Evolutionary conservation across 1,140 invertebrate genomes (phyloP), one percentile per base, ranked within the genome.

Genomic region (Trialeurodes vaporariorum): DNA sequence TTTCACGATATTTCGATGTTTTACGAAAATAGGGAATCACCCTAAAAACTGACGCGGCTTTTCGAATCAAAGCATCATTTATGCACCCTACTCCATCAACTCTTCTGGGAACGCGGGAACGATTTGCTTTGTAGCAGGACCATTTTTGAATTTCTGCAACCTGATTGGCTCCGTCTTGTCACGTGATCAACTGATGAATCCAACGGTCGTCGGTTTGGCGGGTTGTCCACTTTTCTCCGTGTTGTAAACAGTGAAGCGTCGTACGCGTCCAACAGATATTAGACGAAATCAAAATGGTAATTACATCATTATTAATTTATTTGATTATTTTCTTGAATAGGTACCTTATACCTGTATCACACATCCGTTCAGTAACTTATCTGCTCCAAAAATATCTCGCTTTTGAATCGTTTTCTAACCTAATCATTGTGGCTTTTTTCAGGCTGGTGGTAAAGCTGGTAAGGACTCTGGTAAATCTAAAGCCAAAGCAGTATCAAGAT

Each of bases 381-480:
- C n/a, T n/a, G n/a, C n/a, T n/a, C n/a, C n/a, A n/a, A n/a, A n/a
- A n/a, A n/a, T n/a, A n/a, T n/a, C n/a, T n/a, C n/a, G n/a, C n/a
- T n/a, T n/a, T n/a, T n/a, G n/a, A n/a, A n/a, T n/a, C 34, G 34
- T 49, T 17, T 49, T 17, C 17, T 49, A 49, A 49, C 17, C 34
- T 49, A 49, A 49, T 17, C 34, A 9, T 49, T 49, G 34, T 49
- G 34, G 5, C 34, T 5, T 9, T 49, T 49, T 49, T 5, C 34
- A 92, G 96, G 94, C 95, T 87, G 96, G 95, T 77, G 96, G 96
- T 77, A 99, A 99, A 91, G 96, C 96, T 81, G 96, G 96, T 76
- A 98, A 98, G 85, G 96, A 98, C 85, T 97, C 95, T 63, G 97
- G 97, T 75, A 99, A 99, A 85, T 92, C 95, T n/a, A 98, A 98